Conservation (phyloP, 2,888 invertebrate genomes). For the Parnassius apollo region DNA sequence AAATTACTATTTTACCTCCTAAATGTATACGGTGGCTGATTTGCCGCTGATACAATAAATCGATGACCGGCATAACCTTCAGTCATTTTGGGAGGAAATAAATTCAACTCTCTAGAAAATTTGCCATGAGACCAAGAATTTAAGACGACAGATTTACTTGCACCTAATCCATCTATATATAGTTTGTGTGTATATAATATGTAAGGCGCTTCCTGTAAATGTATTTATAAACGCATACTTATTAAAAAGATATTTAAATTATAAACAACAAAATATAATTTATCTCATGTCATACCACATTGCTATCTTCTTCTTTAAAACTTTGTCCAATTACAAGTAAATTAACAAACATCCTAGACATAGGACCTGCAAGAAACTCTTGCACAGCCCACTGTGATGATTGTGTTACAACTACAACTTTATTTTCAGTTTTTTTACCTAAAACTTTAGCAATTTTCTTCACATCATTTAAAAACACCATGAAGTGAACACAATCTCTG, state of each 20-base stretch:
- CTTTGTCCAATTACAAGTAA: conserved; percentile 86
- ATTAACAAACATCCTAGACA: conserved; percentile 85
- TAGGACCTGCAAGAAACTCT: conserved; percentile 83
- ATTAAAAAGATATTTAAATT: background rate
- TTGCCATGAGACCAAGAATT: conserved; percentile 86
- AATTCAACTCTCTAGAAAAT: conserved; percentile 82
- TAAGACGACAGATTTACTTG: conserved; percentile 84
- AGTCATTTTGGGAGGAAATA: conserved; percentile 86
- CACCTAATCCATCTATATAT: conserved; percentile 87
- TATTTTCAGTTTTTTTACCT: conserved; percentile 82
- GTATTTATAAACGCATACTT: background rate
- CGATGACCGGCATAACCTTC: conserved; percentile 88
- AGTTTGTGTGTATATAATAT: conserved; percentile 88
- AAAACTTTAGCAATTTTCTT: conserved; percentile 80
- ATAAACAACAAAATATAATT: no score
- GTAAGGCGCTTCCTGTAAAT: conserved; percentile 82
- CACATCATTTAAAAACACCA: conserved; percentile 85
- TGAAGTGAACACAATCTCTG: conserved; percentile 82
- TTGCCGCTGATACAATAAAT: conserved; percentile 84
- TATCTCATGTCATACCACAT: conserved; percentile 42
- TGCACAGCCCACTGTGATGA: conserved; percentile 89
- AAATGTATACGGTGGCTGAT: conserved; percentile 88
- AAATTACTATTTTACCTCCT: conserved; percentile 69
- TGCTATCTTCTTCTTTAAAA: conserved; percentile 73
- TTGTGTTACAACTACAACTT: conserved; percentile 84